phyloP scores from a whole-genome alignment of 2,797 vertebrate genomes.

The Lithobates sylvaticus region DNA sequence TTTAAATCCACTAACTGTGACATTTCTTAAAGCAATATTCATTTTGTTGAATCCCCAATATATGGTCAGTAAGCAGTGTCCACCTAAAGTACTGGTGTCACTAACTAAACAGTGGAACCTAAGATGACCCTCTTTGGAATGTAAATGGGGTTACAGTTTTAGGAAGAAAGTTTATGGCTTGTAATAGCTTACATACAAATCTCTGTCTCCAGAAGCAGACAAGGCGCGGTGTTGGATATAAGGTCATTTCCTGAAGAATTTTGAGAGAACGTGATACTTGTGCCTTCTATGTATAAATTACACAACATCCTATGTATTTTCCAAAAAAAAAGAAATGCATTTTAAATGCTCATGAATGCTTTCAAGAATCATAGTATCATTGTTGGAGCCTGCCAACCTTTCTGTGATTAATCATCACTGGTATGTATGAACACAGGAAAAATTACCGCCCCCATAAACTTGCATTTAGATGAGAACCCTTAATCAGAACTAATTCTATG shows the following conservation, averaged over 20 bases:
- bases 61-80: not conserved
- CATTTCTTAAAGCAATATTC: not conserved
- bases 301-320: conserved; percentile 71
- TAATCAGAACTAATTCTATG: conserved; percentile 55
- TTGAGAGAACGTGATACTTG: conserved; percentile 80
- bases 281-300: conserved; percentile 78
- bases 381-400: conserved; percentile 63
- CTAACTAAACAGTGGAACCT: conserved; percentile 78
- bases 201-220: conserved; percentile 77
- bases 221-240: conserved; percentile 79
- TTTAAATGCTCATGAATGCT: conserved; percentile 58
- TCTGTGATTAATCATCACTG: not conserved
- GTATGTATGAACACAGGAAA: conserved; percentile 13
- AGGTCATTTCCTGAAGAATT: conserved; percentile 91
- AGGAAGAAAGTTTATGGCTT: conserved; percentile 76
- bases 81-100: conserved; percentile 43
- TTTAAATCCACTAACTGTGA: not conserved
- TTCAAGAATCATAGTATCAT: conserved; percentile 40
- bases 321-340: conserved; percentile 60
- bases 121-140: conserved; percentile 64
- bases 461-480: conserved; percentile 30
- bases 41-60: not conserved
- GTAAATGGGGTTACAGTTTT: not conserved
- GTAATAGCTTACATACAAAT: conserved; percentile 83
- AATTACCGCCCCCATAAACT: conserved; percentile 35